These are phyloP conservation scores for Mesochorus sp. DNA, from an alignment of 2,888 invertebrate genomes.

Conservation along the genomic window DNA sequence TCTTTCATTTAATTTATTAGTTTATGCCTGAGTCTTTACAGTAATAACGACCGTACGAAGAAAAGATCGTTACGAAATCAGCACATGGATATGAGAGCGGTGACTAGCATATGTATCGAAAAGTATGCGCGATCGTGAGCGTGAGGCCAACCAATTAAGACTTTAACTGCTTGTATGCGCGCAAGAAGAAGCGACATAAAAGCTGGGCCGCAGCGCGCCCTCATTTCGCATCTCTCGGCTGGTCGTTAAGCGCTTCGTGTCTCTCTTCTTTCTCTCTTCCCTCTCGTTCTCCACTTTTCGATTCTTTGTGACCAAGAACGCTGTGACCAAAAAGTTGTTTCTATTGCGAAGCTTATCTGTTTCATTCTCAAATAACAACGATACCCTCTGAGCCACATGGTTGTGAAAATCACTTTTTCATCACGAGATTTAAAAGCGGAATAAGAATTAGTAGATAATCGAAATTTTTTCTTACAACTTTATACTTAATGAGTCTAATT, in stretches of 20 bases:
- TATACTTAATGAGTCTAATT: not conserved
- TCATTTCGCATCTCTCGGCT: slow-evolving; percentile 62
- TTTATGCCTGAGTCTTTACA: not conserved
- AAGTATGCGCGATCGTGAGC: slow-evolving; percentile 44
- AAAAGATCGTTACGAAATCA: slow-evolving; percentile 27
- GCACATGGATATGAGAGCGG: slow-evolving; percentile 19
- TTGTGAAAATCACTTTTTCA: slow-evolving; percentile 4
- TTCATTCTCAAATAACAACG: slow-evolving; percentile 46
- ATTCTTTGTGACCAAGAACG: slow-evolving; percentile 42
- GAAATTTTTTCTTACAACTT: not conserved
- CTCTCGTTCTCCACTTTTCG: slow-evolving; percentile 47
- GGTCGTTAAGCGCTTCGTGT: slow-evolving; percentile 63
- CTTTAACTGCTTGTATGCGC: slow-evolving; percentile 62
- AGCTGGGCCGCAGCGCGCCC: slow-evolving; percentile 55
- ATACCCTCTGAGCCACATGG: slow-evolving; percentile 6
- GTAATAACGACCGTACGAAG: not conserved
- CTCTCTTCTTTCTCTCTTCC: slow-evolving; percentile 2
- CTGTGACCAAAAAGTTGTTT: slow-evolving; percentile 48
- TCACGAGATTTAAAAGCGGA: not conserved
- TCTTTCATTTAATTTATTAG: not conserved
- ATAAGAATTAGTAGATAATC: not conserved
- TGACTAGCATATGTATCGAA: slow-evolving; percentile 15
- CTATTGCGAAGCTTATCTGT: slow-evolving; percentile 43
- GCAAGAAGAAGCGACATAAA: slow-evolving; percentile 64
- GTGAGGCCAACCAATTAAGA: slow-evolving; percentile 69